Conservation (phyloP, 2,113 vertebrate species). For the Callionymus lyra region DNA sequence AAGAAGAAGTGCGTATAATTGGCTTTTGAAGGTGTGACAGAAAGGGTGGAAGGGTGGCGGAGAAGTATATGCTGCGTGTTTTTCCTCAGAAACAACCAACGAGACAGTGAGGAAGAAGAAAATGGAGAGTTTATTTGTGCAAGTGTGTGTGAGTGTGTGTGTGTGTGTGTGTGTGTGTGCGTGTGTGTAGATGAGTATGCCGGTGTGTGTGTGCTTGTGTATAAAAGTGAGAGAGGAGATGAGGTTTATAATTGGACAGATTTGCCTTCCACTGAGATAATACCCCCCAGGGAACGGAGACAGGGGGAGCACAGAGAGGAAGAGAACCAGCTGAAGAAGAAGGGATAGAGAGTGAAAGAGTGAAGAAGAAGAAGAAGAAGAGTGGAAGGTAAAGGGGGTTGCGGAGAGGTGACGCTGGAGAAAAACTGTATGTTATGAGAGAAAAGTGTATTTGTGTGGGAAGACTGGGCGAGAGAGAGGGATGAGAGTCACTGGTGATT, state of each 20-base stretch:
- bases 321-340: conserved; percentile 25
- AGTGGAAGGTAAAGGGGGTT: conserved; percentile 33
- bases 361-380: conserved; percentile 22
- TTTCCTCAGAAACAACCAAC: conserved; percentile 34
- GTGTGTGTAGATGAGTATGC: conserved; percentile 8
- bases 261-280: conserved; percentile 68
- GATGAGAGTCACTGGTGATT: conserved; percentile 23
- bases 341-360: conserved; percentile 9
- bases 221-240: conserved; percentile 45
- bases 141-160: conserved; percentile 26
- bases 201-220: conserved; percentile 10
- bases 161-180: conserved; percentile 32
- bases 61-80: conserved; percentile 11
- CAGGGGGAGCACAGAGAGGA: conserved; percentile 40
- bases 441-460: conserved; percentile 17
- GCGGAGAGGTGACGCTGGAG: conserved; percentile 30
- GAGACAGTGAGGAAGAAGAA: conserved; percentile 40
- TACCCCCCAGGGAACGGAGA: conserved; percentile 57
- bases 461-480: conserved; percentile 3
- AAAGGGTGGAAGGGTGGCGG: conserved; percentile 29
- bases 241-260: conserved; percentile 72
- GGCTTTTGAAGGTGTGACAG: conserved; percentile 66
- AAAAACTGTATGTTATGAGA: conserved; percentile 15
- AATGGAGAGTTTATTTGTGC: conserved; percentile 21
- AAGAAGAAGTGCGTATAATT: conserved; percentile 60